A percentile compares a stretch with the other conserved stretches of the same genome.
These are phyloP conservation scores for Rallus limicola DNA, from an alignment of 2,113 vertebrate species.

Conservation along the genomic window DNA sequence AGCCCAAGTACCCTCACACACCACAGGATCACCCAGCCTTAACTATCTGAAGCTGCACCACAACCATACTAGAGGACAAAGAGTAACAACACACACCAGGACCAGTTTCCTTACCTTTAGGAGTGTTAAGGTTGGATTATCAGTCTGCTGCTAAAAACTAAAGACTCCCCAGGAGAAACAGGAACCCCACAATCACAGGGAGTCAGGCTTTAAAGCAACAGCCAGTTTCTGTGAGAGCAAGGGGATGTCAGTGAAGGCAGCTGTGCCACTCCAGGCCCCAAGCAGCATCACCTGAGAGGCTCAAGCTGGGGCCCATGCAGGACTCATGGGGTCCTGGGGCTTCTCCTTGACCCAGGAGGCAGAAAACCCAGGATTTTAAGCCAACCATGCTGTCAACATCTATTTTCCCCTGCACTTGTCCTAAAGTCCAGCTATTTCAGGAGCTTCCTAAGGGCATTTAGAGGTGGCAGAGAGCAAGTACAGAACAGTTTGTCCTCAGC, in stretches of 20 bases:
- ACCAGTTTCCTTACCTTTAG: neutral
- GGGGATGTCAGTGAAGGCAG: neutral
- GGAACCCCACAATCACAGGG: fast-evolving
- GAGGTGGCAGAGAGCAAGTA: neutral
- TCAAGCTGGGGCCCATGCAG: neutral
- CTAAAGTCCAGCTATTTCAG: neutral
- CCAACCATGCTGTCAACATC: neutral
- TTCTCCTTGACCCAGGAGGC: neutral
- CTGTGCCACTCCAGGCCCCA: neutral
- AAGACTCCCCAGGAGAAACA: neutral
- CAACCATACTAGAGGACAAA: neutral
- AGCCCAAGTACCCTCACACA: neutral
- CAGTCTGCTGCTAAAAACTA: neutral
- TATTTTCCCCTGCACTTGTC: neutral
- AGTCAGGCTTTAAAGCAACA: neutral
- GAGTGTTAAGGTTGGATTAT: neutral
- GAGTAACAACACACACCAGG: neutral
- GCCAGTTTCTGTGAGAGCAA: neutral
- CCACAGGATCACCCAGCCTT: neutral
- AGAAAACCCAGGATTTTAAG: neutral
- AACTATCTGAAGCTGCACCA: neutral
- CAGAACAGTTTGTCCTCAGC: neutral
- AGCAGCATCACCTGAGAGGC: neutral
- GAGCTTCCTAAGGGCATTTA: neutral
- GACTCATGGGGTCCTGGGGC: neutral